A percentile compares a stretch with the other conserved stretches of the same genome.
Evolutionary conservation across 2,113 vertebrate genomes (phyloP).

Genomic region (Cebus imitator): DNA sequence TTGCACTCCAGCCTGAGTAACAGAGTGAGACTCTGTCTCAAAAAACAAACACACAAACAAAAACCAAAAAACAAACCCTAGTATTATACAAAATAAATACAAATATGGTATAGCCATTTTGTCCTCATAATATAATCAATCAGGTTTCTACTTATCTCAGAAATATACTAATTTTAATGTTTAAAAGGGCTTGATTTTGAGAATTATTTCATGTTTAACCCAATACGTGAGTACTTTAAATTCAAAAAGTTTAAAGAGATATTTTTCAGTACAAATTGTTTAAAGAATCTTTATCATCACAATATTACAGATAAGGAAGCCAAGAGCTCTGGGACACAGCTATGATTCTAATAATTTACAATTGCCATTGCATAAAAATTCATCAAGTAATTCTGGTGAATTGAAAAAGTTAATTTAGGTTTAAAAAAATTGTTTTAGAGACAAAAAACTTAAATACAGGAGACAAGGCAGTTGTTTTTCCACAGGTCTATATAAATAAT

Average conservation of each 20-base stretch:
- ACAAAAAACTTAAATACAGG: too few species aligned
- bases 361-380: not conserved
- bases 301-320: not conserved
- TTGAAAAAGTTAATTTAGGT: not conserved
- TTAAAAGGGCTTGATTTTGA: not conserved
- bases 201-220: not conserved
- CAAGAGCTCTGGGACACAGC: not conserved
- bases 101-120: not conserved
- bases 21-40: too few species aligned
- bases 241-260: not conserved
- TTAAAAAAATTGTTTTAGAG: too few species aligned
- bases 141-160: not conserved
- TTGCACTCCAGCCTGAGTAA: too few species aligned
- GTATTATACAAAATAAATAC: not conserved
- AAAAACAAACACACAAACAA: too few species aligned
- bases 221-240: not conserved
- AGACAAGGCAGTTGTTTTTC: too few species aligned
- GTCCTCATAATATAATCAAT: not conserved
- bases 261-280: not conserved
- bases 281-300: not conserved
- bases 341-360: not conserved
- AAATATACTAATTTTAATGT: slow-evolving; percentile 46
- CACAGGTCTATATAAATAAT: too few species aligned
- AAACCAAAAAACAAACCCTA: not conserved
- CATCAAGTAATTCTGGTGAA: not conserved